Base-by-base conservation (phyloP, 2,888 invertebrate species). In the Tethea ocularis region DNA sequence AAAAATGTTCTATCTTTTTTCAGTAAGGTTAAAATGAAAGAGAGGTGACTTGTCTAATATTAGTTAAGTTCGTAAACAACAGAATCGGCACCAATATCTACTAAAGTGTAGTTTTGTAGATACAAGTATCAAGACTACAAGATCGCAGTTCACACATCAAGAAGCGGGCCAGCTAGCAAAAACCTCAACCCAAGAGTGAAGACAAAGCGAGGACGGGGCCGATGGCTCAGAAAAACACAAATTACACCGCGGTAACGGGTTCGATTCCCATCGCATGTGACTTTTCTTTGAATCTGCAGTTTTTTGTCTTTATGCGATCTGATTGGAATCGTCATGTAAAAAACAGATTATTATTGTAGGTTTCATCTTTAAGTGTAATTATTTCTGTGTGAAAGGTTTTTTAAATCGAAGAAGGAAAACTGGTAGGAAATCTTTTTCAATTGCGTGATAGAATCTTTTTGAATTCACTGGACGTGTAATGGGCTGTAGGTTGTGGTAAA, bases 161-260 rank as follows among this genome's bases (percentile, higher is more conserved):
- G 80, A 84, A 77, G 70, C 77, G 73, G 67, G 55, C 57, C 69
- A 61, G 67, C 68, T 64, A 61, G 77, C 83, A 88, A 89, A 85
- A 80, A 79, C 77, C 52, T 67, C 68, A 69, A 67, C 77, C 75
- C 75, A 79, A 89, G 46, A 46, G 46, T 46, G 46, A 46, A 38
- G 87, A 90, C 90, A 87, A 88, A 88, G 89, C 84, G 85, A 77
- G 78, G 74, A 69, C 71, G 68, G 69, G 66, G 71, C 68, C 72
- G 76, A 67, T 72, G 73, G 67, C 57, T 69, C 68, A 85, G 84
- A 90, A 92, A 91, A 92, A 91, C 87, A 82, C 84, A 89, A 91
- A 89, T 91, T 87, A 83, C 85, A 68, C 68, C 67, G 72, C 73
- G 76, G 82, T 82, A 83, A 79, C 82, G 81, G 82, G 80, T 87